A percentile compares a stretch with the other conserved stretches of the same genome.
Evolutionary conservation across 1,140 invertebrate genomes (phyloP).

Genomic region (Pollicipes pollicipes): DNA sequence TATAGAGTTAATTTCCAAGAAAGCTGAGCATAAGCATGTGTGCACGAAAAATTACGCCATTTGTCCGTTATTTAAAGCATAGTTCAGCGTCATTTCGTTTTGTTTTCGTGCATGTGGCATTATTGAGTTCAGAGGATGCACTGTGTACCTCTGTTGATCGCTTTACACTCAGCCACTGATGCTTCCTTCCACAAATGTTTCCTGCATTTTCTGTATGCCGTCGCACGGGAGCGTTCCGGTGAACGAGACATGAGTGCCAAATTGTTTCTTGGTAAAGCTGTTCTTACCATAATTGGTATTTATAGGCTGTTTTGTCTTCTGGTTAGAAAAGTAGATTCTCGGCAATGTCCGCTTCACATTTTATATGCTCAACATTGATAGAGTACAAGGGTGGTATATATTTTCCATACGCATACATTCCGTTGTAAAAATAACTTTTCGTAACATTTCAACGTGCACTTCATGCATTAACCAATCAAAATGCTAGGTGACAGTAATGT

Average conservation of each 20-base stretch:
- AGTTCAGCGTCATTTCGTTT: no score
- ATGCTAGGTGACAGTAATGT: not conserved
- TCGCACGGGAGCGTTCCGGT: no score
- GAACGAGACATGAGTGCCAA: not conserved
- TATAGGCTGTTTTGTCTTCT: not conserved
- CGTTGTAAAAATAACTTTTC: not conserved
- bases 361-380: conserved; percentile 1
- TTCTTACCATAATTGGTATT: not conserved
- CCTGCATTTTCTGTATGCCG: no score
- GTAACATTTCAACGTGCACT: not conserved
- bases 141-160: not conserved
- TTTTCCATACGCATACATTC: conserved; percentile 2
- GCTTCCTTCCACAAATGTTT: no score
- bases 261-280: not conserved
- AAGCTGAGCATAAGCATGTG: no score
- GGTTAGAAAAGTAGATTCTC: not conserved
- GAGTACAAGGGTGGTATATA: not conserved
- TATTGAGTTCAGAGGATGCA: not conserved
- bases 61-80: no score
- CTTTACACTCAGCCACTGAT: no score
- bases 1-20: no score
- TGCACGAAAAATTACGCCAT: no score
- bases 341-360: not conserved
- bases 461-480: not conserved
- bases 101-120: not conserved